Evolutionary conservation across 2,113 vertebrate species (phyloP).

Genomic region (Ivindomyrus marchei): DNA sequence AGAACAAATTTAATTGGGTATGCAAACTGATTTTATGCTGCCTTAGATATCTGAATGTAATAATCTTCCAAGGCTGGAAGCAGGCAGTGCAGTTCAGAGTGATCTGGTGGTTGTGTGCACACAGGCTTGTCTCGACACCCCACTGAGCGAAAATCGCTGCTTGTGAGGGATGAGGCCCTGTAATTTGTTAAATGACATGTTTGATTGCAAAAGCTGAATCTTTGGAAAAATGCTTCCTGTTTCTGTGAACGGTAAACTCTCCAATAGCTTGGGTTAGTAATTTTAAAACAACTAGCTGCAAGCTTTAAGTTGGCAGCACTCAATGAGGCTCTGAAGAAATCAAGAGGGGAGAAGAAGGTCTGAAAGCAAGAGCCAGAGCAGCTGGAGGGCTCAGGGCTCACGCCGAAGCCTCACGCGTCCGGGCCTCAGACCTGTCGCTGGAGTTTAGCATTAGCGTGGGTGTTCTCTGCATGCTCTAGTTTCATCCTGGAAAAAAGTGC

Average conservation of each 20-base stretch:
- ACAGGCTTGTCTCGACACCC: not conserved
- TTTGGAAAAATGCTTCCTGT: not conserved
- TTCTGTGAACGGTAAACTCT: not conserved
- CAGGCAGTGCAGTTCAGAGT: conserved; percentile 41
- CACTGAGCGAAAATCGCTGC: not conserved
- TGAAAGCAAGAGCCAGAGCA: not conserved
- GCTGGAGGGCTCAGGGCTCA: not conserved
- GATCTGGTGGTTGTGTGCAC: conserved; percentile 51
- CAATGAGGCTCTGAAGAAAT: not conserved
- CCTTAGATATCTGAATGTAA: conserved; percentile 52
- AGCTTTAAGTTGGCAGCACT: not conserved
- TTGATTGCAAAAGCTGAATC: not conserved
- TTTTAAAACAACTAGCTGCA: not conserved
- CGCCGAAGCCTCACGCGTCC: not conserved
- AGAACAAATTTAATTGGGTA: conserved; percentile 27
- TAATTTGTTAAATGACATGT: conserved; percentile 4
- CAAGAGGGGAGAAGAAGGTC: not conserved
- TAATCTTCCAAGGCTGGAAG: conserved; percentile 24
- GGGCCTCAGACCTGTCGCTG: not conserved
- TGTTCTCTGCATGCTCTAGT: not conserved
- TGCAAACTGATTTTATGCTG: conserved; percentile 34
- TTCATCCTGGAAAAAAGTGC: not conserved
- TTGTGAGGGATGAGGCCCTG: not conserved
- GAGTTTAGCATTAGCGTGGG: not conserved
- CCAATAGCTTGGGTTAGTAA: not conserved